These are phyloP conservation scores for Vulpes ferrilata DNA, from an alignment of 2,113 vertebrate species.

Conservation along the genomic window DNA sequence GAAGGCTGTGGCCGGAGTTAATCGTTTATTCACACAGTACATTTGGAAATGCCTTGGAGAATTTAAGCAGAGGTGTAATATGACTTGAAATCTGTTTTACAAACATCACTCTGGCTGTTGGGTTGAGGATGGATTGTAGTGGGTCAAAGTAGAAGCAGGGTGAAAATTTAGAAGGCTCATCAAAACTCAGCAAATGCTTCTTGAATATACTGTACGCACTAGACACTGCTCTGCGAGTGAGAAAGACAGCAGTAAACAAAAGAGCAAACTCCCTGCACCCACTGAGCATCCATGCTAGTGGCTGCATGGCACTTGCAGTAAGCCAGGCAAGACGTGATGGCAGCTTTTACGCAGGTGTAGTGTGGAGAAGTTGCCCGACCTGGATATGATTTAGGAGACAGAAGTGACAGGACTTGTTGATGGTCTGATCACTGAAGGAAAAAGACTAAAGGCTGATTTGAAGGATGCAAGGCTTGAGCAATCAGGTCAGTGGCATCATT, in stretches of 20 bases:
- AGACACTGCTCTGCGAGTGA: not conserved
- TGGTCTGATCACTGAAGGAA: not conserved
- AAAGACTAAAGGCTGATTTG: not conserved
- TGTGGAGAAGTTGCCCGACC: not conserved
- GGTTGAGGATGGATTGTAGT: not conserved
- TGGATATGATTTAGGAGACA: not conserved
- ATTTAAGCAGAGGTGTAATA: not conserved
- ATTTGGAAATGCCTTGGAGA: not conserved
- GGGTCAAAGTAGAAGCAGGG: not conserved
- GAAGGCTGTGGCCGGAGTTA: not conserved
- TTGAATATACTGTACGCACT: accelerated
- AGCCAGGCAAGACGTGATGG: not conserved
- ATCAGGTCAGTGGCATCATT: not conserved
- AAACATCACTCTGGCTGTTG: not conserved
- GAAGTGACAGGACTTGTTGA: not conserved
- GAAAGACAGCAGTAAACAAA: not conserved
- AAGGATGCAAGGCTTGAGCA: not conserved
- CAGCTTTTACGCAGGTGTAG: not conserved
- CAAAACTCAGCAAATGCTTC: not conserved
- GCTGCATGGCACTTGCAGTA: not conserved
- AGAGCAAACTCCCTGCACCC: not conserved
- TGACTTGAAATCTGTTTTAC: not conserved
- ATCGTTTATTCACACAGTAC: not conserved
- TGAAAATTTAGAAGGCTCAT: not conserved
- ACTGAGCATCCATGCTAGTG: not conserved